Percentiles rank a stretch among this genome's conserved stretches.
These are phyloP conservation scores for Panulirus ornatus DNA, from an alignment of 1,140 invertebrate species.

Conservation along the genomic window DNA sequence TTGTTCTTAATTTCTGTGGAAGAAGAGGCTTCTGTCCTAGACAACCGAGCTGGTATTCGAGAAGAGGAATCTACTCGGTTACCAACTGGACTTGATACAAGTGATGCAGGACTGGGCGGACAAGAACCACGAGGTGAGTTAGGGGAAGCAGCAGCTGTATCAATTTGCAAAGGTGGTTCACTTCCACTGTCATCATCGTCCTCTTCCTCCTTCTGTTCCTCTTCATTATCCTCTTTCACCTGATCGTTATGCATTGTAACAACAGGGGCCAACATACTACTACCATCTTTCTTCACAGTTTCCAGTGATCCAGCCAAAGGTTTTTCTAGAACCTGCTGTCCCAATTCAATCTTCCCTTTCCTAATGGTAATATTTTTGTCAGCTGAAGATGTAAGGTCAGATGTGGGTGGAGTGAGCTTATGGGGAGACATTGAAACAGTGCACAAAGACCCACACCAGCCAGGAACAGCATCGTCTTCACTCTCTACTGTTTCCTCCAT, in stretches of 20 bases:
- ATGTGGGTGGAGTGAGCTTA: slow-evolving; percentile 57
- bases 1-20: not conserved
- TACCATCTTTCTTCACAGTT: slow-evolving; percentile 1
- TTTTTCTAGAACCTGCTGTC: not conserved
- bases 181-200: slow-evolving; percentile 73
- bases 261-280: not conserved
- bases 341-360: not conserved
- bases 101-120: slow-evolving; percentile 41
- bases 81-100: not conserved
- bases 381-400: not conserved
- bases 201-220: slow-evolving; percentile 18
- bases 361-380: slow-evolving; percentile 7
- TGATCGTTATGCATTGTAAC: slow-evolving; percentile 11
- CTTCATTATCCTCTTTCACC: slow-evolving; percentile 13
- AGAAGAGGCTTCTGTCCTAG: not conserved
- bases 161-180: slow-evolving; percentile 73
- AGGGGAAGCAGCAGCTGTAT: slow-evolving; percentile 68
- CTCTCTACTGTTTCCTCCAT: slow-evolving; percentile 23
- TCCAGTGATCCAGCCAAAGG: not conserved
- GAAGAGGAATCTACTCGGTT: slow-evolving; percentile 4
- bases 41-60: not conserved
- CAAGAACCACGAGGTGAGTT: slow-evolving; percentile 53
- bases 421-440: slow-evolving; percentile 74
- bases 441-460: slow-evolving; percentile 73
- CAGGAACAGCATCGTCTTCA: slow-evolving; percentile 50